These are phyloP conservation scores for Clostera curtula DNA, from an alignment of 2,888 invertebrate genomes.

Conservation along the genomic window DNA sequence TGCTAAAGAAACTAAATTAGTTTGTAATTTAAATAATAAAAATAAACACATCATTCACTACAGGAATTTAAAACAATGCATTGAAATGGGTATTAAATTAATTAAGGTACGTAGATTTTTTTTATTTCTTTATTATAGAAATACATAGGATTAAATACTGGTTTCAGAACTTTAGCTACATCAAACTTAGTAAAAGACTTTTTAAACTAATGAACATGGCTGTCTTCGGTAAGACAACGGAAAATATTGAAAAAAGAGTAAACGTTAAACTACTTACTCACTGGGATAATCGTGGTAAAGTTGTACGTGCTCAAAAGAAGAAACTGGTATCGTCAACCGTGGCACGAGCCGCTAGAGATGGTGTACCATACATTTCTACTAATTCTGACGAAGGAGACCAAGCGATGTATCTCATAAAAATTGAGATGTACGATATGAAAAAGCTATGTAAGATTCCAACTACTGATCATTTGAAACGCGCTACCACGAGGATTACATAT, in stretches of 20 bases:
- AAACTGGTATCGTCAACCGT: too few relatives aligned
- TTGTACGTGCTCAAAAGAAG: slow-evolving; percentile 19
- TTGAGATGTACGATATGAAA: too few relatives aligned
- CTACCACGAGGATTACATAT: too few relatives aligned
- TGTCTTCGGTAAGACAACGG: too few relatives aligned
- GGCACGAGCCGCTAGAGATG: slow-evolving; percentile 30
- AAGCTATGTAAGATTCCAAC: too few relatives aligned
- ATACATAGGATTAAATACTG: slow-evolving; percentile 43
- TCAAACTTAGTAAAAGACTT: slow-evolving; percentile 41
- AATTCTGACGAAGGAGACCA: slow-evolving; percentile 26
- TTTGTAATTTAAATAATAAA: too few relatives aligned
- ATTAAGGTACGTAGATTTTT: slow-evolving; percentile 5
- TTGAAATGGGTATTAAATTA: slow-evolving; percentile 1
- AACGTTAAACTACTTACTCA: slow-evolving; percentile 30
- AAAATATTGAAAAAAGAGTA: slow-evolving; percentile 33
- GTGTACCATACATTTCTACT: slow-evolving; percentile 27
- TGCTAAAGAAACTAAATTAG: too few relatives aligned
- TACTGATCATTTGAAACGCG: too few relatives aligned
- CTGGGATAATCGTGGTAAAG: slow-evolving; percentile 26
- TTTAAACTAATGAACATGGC: too few relatives aligned
- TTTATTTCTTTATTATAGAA: slow-evolving; percentile 35
- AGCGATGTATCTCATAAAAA: too few relatives aligned
- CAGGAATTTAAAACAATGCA: neutral
- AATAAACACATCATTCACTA: too few relatives aligned
- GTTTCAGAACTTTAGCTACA: slow-evolving; percentile 23